Base-by-base conservation (phyloP, 2,888 invertebrate genomes). In the Athrips mouffetella region DNA sequence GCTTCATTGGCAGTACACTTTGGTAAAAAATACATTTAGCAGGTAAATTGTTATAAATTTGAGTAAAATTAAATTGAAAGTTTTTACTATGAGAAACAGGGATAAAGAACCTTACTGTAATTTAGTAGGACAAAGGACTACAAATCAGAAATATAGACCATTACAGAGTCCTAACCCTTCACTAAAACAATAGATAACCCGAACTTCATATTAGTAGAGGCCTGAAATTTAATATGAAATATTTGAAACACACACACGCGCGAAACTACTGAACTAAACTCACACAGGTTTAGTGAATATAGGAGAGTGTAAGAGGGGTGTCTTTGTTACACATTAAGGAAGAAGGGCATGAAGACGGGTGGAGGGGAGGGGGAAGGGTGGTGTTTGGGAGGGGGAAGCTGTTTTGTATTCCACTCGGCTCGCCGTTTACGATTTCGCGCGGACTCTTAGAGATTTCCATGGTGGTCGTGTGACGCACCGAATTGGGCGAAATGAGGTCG, bases 321-420 rank as follows among this genome's bases (percentile, higher is more conserved):
- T 87, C 88, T 88, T 88, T 87, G 87, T 87, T 87, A 84, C 77
- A 78, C 76, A 83, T 85, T 86, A 86, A 85, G 86, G 87, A 86
- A 85, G 80, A 81, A 81, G 83, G 84, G 84, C 75, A 79, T 73
- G 73, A 82, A 80, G 83, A 80, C 70, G 71, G 79, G 76, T 59
- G 52, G 65, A 65, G 47, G 54, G 61, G 57, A 51, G 35, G 49
- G 45, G 47, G 55, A 50, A 44, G 48, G 50, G 54, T 58, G 62
- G 62, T 54, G 63, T 64, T 56, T 15, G 35, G 70, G 62, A 55
- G 52, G 60, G 70, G 65, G 59, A 64, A 54, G 8, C 74, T 82
- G 84, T 86, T 87, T 87, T 85, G 87, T 87, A 87, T 87, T 87
- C 86, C 73, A 67, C 72, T 66, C 79, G 79, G 68, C 75, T 65